These are phyloP conservation scores for Oeneis ivallda DNA, from an alignment of 2,888 invertebrate genomes.

Conservation along the genomic window DNA sequence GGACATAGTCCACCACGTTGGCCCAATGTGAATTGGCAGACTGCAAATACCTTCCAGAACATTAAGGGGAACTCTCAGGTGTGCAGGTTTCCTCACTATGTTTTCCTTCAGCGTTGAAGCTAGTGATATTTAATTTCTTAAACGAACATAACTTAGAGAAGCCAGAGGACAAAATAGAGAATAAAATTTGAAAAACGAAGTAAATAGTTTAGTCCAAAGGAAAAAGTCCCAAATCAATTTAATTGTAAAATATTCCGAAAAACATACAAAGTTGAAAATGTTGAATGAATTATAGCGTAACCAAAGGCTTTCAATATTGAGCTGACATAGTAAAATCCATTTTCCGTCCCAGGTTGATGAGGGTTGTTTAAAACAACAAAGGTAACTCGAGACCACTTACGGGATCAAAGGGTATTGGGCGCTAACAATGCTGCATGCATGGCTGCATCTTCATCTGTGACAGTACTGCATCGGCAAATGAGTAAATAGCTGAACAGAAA, in stretches of 20 bases:
- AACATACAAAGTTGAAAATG: background rate
- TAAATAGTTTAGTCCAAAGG: no score
- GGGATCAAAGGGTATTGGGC: slow-evolving; percentile 40
- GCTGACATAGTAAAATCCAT: slow-evolving; percentile 9
- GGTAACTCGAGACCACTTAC: slow-evolving; percentile 39
- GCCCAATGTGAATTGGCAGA: no score
- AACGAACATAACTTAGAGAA: no score
- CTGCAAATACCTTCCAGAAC: no score
- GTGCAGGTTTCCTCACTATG: no score
- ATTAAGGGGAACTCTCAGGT: no score
- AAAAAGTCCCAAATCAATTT: no score
- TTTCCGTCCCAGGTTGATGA: slow-evolving; percentile 12
- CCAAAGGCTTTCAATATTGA: slow-evolving; percentile 2
- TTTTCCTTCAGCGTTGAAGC: no score
- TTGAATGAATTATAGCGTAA: background rate
- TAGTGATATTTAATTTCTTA: no score
- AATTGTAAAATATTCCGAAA: background rate
- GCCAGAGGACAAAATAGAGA: no score
- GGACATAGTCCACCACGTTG: no score
- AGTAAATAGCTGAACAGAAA: background rate
- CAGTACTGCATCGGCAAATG: slow-evolving; percentile 16
- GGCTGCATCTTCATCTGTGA: slow-evolving; percentile 19
- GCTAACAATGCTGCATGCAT: slow-evolving; percentile 23
- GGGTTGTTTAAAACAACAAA: slow-evolving; percentile 36
- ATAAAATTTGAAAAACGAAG: no score